A percentile compares a stretch with the other conserved stretches of the same genome.
Evolutionary conservation across 2,113 vertebrate species (phyloP).

Genomic region (Boleophthalmus pectinirostris): DNA sequence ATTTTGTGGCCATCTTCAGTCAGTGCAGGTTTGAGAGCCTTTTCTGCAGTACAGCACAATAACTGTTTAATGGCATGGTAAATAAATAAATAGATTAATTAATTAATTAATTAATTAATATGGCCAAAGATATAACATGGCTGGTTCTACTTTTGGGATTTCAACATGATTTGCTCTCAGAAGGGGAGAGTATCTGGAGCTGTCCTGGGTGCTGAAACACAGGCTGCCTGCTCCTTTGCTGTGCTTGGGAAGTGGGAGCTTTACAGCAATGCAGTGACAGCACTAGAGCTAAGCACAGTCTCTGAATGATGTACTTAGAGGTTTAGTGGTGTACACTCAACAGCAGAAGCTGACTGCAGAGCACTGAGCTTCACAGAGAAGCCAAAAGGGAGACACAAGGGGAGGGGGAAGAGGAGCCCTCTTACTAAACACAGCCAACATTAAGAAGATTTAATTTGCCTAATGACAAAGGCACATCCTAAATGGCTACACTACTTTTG

Average conservation of each 20-base stretch:
- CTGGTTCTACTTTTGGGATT: neutral
- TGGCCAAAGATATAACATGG: too few species aligned
- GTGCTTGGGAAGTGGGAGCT: conserved; percentile 35
- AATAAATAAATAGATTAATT: too few species aligned
- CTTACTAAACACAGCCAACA: conserved; percentile 63
- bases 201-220: conserved; percentile 40
- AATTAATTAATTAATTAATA: too few species aligned
- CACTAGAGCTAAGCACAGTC: conserved; percentile 58
- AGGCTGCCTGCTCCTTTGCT: conserved; percentile 10
- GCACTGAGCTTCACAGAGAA: conserved; percentile 55
- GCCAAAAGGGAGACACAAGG: conserved; percentile 57
- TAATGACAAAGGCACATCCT: conserved; percentile 64
- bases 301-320: conserved; percentile 68
- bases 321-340: conserved; percentile 65
- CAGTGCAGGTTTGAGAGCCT: neutral
- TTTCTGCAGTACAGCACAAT: neutral
- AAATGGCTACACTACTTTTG: conserved; percentile 58
- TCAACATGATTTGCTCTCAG: neutral
- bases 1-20: neutral
- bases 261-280: conserved; percentile 67
- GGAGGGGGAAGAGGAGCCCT: conserved; percentile 50
- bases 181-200: conserved; percentile 1
- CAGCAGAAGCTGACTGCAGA: conserved; percentile 66
- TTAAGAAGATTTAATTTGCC: conserved; percentile 69
- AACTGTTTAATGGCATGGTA: neutral